Percentiles rank a stretch among this genome's conserved stretches.
phyloP scores from a whole-genome alignment of 1,140 invertebrate species.

The Papilio dardanus region DNA sequence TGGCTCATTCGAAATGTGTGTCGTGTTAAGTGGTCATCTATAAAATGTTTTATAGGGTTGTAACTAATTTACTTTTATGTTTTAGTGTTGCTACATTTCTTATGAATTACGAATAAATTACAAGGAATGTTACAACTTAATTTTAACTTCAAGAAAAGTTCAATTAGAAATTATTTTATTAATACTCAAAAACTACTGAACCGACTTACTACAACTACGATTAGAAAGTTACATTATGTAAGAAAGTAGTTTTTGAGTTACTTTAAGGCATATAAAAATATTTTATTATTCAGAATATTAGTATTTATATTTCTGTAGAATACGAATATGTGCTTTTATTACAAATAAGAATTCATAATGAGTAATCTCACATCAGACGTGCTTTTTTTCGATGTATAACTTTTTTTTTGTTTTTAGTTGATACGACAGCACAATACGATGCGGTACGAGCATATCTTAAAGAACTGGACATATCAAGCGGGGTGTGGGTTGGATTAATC shows the following conservation, averaged over 20 bases:
- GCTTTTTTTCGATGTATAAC: too few relatives aligned
- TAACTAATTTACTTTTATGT: neutral
- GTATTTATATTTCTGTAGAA: too few relatives aligned
- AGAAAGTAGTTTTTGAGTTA: too few relatives aligned
- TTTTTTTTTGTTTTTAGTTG: conserved; percentile 84
- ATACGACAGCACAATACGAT: conserved; percentile 88
- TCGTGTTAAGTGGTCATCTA: conserved; percentile 14
- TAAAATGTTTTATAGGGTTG: conserved; percentile 13
- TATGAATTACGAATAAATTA: neutral
- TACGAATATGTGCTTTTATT: too few relatives aligned
- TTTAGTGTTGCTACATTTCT: conserved; percentile 2
- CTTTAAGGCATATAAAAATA: too few relatives aligned
- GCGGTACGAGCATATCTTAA: conserved; percentile 88
- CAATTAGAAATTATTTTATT: neutral
- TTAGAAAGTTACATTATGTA: too few relatives aligned
- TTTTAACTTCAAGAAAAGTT: neutral
- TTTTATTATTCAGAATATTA: too few relatives aligned
- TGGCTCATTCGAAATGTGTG: conserved; percentile 4
- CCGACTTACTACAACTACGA: too few relatives aligned
- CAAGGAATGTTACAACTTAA: neutral
- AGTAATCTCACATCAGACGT: too few relatives aligned
- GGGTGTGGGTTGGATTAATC: conserved; percentile 89
- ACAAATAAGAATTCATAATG: too few relatives aligned
- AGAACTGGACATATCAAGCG: conserved; percentile 87
- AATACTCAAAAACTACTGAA: too few relatives aligned